A percentile compares a stretch with the other conserved stretches of the same genome.
Conservation (phyloP, 1,140 invertebrate species). For the Mya arenaria region DNA sequence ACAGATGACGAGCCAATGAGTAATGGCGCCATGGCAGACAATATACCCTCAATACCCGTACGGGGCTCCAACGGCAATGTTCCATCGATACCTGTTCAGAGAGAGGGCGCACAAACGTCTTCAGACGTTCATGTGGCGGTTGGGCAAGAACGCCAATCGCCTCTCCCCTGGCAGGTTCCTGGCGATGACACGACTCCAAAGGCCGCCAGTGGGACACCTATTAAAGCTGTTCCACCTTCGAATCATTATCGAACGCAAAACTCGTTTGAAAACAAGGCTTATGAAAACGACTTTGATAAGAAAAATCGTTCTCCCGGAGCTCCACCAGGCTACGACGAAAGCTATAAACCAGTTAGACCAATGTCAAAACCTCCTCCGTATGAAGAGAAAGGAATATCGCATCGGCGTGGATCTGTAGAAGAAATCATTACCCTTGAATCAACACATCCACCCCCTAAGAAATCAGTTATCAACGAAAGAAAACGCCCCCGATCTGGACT, state of each 20-base stretch:
- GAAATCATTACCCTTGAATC: constrained; percentile 46
- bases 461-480: constrained; percentile 24
- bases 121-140: constrained; percentile 56
- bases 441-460: not conserved
- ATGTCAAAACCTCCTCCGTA: constrained; percentile 50
- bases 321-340: constrained; percentile 56
- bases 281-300: constrained; percentile 2
- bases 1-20: constrained; percentile 18
- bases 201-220: not conserved
- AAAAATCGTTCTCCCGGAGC: not conserved
- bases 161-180: constrained; percentile 59
- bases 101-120: constrained; percentile 14
- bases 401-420: constrained; percentile 39
- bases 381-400: constrained; percentile 35
- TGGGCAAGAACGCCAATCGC: constrained; percentile 23
- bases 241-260: not conserved
- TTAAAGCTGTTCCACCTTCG: not conserved
- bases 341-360: constrained; percentile 30
- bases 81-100: not conserved
- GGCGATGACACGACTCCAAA: constrained; percentile 14
- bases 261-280: constrained; percentile 16
- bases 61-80: constrained; percentile 12
- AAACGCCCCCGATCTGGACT: constrained; percentile 8
- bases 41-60: constrained; percentile 24
- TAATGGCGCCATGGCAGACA: not conserved